phyloP scores from a whole-genome alignment of 2,888 invertebrate genomes.

The Acanthosepion lycidas region DNA sequence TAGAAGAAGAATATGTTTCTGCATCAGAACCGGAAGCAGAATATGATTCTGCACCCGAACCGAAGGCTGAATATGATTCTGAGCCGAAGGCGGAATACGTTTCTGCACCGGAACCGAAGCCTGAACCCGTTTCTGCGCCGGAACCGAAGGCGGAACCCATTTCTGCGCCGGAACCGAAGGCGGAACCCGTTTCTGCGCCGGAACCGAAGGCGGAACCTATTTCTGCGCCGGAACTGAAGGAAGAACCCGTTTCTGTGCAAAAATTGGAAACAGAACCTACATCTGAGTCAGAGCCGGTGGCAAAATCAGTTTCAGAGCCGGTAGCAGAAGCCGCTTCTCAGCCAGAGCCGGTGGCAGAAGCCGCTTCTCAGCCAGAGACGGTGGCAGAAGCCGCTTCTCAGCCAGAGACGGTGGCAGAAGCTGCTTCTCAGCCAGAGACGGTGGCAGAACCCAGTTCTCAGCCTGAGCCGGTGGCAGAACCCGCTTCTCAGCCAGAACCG shows the following conservation, averaged over 20 bases:
- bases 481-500: background rate
- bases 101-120: background rate
- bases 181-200: background rate
- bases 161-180: background rate
- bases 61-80: background rate
- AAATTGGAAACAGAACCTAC: background rate
- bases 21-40: background rate
- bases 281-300: background rate
- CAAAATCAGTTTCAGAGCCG: background rate
- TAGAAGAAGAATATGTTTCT: background rate
- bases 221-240: background rate
- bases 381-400: background rate
- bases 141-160: background rate
- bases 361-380: background rate
- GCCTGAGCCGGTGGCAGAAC: background rate
- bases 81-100: background rate
- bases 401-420: background rate
- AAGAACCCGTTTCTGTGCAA: background rate
- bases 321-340: background rate
- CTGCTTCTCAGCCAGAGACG: background rate
- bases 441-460: background rate
- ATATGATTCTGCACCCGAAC: background rate
- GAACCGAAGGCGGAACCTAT: background rate
- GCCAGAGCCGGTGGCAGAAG: background rate
- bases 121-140: background rate